These are phyloP conservation scores for Perca schrenkii DNA, from an alignment of 2,113 vertebrate species.

Conservation along the genomic window DNA sequence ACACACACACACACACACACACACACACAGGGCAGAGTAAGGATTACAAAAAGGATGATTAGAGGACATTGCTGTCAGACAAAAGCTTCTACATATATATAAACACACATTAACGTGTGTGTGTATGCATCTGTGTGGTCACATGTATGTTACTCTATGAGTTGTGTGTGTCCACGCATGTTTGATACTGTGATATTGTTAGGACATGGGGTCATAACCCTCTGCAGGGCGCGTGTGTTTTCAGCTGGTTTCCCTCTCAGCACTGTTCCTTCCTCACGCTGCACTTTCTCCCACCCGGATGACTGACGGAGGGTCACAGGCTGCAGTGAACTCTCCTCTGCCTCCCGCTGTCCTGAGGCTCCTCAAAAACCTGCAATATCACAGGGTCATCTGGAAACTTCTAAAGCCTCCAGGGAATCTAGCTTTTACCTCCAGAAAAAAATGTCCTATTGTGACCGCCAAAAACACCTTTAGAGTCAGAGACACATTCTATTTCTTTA, in stretches of 20 bases:
- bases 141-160: not conserved
- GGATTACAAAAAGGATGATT: conserved; percentile 8
- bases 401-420: conserved; percentile 1
- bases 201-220: conserved; percentile 49
- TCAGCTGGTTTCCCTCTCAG: conserved; percentile 57
- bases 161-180: conserved; percentile 13
- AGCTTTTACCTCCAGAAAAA: not conserved
- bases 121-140: not conserved
- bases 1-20: not conserved
- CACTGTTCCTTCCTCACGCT: conserved; percentile 22
- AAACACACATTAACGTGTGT: not conserved
- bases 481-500: not conserved
- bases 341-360: conserved; percentile 32
- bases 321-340: conserved; percentile 46
- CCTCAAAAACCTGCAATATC: conserved; percentile 21
- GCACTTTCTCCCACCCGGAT: conserved; percentile 15
- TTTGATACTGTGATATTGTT: not conserved
- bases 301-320: conserved; percentile 47
- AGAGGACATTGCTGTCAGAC: conserved; percentile 29
- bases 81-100: conserved; percentile 22
- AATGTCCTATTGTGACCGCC: not conserved
- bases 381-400: not conserved
- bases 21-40: not conserved
- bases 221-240: conserved; percentile 68
- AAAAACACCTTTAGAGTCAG: not conserved